These are phyloP conservation scores for Euproctis similis DNA, from an alignment of 2,888 invertebrate species.

Conservation along the genomic window DNA sequence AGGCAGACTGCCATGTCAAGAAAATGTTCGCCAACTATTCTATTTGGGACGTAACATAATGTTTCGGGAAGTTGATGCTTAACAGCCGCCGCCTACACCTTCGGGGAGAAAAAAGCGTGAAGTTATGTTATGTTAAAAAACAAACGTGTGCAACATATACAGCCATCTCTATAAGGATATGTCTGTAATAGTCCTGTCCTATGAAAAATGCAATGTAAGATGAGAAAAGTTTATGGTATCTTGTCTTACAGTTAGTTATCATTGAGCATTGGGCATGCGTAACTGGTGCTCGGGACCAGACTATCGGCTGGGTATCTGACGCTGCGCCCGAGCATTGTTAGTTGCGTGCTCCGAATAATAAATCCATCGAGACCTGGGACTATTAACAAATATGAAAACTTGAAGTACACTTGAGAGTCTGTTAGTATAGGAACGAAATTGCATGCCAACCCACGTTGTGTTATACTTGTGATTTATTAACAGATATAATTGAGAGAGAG, in stretches of 20 bases:
- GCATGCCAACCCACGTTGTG: constrained; percentile 17
- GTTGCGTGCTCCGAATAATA: constrained; percentile 64
- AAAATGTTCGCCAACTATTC: too few relatives aligned
- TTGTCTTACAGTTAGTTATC: constrained; percentile 53
- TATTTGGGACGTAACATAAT: too few relatives aligned
- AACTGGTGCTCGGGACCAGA: constrained; percentile 39
- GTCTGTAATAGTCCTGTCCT: neutral
- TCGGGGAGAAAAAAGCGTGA: too few relatives aligned
- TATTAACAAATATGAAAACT: constrained; percentile 64
- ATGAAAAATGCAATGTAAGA: constrained; percentile 44
- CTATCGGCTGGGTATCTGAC: constrained; percentile 52
- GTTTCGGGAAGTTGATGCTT: too few relatives aligned
- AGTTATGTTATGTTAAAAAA: too few relatives aligned
- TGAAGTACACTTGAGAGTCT: constrained; percentile 47
- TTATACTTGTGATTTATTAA: constrained; percentile 29
- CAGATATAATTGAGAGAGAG: too few relatives aligned
- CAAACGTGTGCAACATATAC: too few relatives aligned
- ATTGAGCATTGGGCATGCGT: constrained; percentile 58
- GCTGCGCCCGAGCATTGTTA: constrained; percentile 57
- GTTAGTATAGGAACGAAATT: constrained; percentile 27
- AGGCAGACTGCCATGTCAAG: too few relatives aligned
- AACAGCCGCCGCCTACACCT: too few relatives aligned
- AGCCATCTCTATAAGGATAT: too few relatives aligned
- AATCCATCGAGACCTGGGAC: constrained; percentile 50
- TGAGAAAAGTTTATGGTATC: constrained; percentile 52